Percentiles rank a stretch among this genome's conserved stretches.
Evolutionary conservation across 1,140 invertebrate genomes (phyloP).

Genomic region (Galleria mellonella): DNA sequence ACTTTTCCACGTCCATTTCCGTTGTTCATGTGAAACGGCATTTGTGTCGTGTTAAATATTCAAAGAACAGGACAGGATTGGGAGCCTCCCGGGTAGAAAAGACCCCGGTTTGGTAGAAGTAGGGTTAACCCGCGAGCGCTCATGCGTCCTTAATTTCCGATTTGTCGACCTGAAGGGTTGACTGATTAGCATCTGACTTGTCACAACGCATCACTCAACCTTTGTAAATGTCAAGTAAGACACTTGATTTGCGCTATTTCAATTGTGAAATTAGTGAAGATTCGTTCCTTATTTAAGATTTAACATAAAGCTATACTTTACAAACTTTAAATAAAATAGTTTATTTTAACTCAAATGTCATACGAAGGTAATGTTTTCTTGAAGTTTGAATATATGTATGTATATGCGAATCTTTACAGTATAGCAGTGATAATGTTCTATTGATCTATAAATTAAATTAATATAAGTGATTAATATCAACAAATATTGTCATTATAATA

Average conservation of each 20-base stretch:
- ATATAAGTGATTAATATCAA: too few relatives aligned
- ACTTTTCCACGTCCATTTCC: constrained; percentile 3
- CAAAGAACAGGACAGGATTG: constrained; percentile 49
- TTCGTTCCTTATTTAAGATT: too few relatives aligned
- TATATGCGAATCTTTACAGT: too few relatives aligned
- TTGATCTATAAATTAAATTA: too few relatives aligned
- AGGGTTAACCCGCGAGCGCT: constrained; percentile 60
- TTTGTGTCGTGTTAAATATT: constrained; percentile 59
- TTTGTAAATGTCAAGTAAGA: constrained; percentile 44
- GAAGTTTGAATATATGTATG: too few relatives aligned
- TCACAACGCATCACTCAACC: constrained; percentile 52
- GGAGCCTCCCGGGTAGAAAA: constrained; percentile 44
- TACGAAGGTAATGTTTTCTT: too few relatives aligned
- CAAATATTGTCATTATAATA: too few relatives aligned
- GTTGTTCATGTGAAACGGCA: constrained; percentile 24
- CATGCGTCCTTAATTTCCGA: constrained; percentile 69
- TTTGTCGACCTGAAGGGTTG: constrained; percentile 68
- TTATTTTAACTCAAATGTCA: too few relatives aligned
- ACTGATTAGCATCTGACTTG: constrained; percentile 69
- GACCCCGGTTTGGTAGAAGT: constrained; percentile 29
- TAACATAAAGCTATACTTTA: too few relatives aligned
- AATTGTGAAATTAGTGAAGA: constrained; percentile 27
- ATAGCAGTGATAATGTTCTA: too few relatives aligned
- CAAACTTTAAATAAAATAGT: too few relatives aligned
- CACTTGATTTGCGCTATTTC: constrained; percentile 22